Base-by-base conservation (phyloP, 1,140 invertebrate genomes). In the Atopsyche davidsoni region DNA sequence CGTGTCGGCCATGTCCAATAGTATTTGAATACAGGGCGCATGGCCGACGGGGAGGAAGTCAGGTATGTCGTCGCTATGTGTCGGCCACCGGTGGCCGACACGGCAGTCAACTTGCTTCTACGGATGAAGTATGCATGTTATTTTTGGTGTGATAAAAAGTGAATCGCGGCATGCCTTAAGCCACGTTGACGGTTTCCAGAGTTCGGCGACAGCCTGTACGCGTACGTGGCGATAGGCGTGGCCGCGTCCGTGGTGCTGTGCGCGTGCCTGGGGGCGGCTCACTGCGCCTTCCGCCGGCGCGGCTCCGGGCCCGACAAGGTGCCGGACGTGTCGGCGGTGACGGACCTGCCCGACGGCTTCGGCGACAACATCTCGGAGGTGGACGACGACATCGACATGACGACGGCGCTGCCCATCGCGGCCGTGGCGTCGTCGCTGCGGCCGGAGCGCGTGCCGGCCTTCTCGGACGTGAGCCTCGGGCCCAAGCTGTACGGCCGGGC, bases 311-410 rank as follows among this genome's bases (percentile, higher is more conserved):
- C 70, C n/a, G 68, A 70, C 31, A 72, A 72, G 61, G 67, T 67
- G 0, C 72, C 72, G 1, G 70, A 74, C 54, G 69, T 74, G 9
- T 74, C 72, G 7, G 72, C 70, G n/a, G 70, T 67, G 1, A 72
- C 72, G 0, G 72, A 74, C 46, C 65, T 74, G 21, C 70, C 72
- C 1, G 72, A 74, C 48, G 72, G 72, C 10, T 74, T 74, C 60
- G 71, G 70, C 54, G 72, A 74, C 62, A 74, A 70, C 54, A 74
- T 74, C 63, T 74, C 72, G 24, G 72, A 74, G 55, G 72, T 74
- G 3, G 72, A 74, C 58, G 71, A 70, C 35, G 72, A 74, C 49
- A 74, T 74, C 11, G 72, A 74, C 53, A 74, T 74, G 53, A 71
- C 68, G 2, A 72, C 68, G 10, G 70, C 68, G 0, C 64, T 67